Base-by-base conservation (phyloP, 2,113 vertebrate genomes). In the Herpailurus yagouaroundi region DNA sequence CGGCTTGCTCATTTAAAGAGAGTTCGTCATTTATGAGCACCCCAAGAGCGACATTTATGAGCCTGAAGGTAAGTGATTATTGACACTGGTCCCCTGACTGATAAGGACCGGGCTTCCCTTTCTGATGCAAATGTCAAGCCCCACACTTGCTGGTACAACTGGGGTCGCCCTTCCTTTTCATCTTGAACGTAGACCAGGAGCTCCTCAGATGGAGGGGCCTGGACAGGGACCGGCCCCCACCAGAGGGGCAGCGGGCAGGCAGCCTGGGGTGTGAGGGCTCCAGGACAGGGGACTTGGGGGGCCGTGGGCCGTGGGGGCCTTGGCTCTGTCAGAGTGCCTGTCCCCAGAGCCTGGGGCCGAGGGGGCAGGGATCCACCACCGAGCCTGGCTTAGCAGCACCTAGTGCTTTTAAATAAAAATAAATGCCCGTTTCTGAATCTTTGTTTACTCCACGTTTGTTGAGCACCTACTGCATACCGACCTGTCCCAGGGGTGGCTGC, bases 1-100 rank as follows among this genome's bases (percentile, higher is more conserved):
- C 68, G 41, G 87, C 86, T 63, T 86, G 97, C 83, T 95, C n/a
- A 76, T 91, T 90, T 96, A 52, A 88, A 87, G 97, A 76, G 80
- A 19, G 1, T 1, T 10, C 71, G 19, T 84, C 82, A 95, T 45
- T 83, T 55, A 36, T 33, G 94, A 69, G 81, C 69, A 76, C 82
- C 91, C 85, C 57, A 68, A 91, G 93, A 81, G 48, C 64, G 74
- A 86, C 87, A 80, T 84, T 74, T 83, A 68, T 25, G 55, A 73
- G 86, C 63, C 92, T 69, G 95, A 79, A 48, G 66, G 85, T n/a
- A 94, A 93, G 91, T 33, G 80, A 86, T 83, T 52, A 80, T 60
- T 91, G 95, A 86, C 96, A 36, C 52, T 5, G 18, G 16, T 16
- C 27, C 60, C 33, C 27, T 2, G 10, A 1, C 66, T 1, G 92